A percentile compares a stretch with the other conserved stretches of the same genome.
phyloP scores from a whole-genome alignment of 2,888 invertebrate genomes.

The Laspeyria flexula region DNA sequence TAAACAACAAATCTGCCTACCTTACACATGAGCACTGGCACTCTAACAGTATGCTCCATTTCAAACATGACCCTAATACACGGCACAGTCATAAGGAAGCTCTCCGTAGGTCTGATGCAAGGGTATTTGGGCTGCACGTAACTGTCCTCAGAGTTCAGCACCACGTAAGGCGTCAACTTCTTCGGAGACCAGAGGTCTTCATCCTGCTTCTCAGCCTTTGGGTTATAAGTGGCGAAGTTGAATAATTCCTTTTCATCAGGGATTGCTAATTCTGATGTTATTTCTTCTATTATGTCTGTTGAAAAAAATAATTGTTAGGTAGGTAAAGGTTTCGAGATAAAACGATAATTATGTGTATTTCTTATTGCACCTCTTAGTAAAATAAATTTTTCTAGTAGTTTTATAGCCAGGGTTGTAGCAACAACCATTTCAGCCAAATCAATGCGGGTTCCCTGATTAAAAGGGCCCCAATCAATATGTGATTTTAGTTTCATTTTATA shows the following conservation, averaged over 20 bases:
- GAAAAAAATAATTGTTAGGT: neutral
- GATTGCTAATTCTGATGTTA: constrained; percentile 69
- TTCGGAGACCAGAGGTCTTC: constrained; percentile 91
- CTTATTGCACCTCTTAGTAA: no score
- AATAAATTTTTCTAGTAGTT: no score
- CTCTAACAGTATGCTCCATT: constrained; percentile 80
- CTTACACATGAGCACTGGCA: constrained; percentile 73
- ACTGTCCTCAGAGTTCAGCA: constrained; percentile 61
- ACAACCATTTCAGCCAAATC: no score
- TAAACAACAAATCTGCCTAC: no score
- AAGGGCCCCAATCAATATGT: no score
- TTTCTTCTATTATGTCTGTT: constrained; percentile 82
- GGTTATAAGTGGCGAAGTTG: constrained; percentile 75
- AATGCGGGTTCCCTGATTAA: no score
- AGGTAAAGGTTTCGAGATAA: no score
- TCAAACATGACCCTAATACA: constrained; percentile 88
- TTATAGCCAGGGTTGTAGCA: no score
- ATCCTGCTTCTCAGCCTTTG: constrained; percentile 70
- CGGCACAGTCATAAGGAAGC: constrained; percentile 81
- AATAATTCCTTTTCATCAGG: constrained; percentile 82
- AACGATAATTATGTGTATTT: no score
- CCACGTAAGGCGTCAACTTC: constrained; percentile 81
- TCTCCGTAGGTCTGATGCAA: constrained; percentile 75
- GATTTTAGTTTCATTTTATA: no score
- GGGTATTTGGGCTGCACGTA: constrained; percentile 74